Evolutionary conservation across 1,140 invertebrate species (phyloP), one percentile per base, ranked within the genome.

Genomic region (Tetragnatha versicolor): DNA sequence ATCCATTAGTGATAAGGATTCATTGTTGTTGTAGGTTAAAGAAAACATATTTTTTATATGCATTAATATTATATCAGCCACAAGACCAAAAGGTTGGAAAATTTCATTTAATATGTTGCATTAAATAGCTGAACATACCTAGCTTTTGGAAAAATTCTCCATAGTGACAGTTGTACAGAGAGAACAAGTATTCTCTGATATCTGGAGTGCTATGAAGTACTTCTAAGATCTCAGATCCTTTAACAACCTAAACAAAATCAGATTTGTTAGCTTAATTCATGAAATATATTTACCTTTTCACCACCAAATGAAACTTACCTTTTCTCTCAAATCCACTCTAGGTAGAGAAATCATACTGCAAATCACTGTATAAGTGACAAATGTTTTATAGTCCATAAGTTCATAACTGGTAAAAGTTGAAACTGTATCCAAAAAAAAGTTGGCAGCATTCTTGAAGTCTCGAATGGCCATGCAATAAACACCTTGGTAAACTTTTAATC

Each of bases 341-440:
- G 93, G 92, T 73, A 96, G 87, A 82, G 93, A 92, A 82, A 96
- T 93, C 89, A 97, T 93, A 69, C 92, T 89, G 51, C 93, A 90
- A 79, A 96, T 91, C 0, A 97, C 94, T 6, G 95, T 94, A 84
- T 97, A 98, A 17, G 92, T 90, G 17, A 97, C 93, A 87, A 98
- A 96, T 2, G 91, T 91, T 82, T 93, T 91, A 83, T 97, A 99
- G 85, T 98, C 95, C 92, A 99, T 98, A 33, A 99, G 88, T 86
- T 99, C 98, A 85, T 99, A 99, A 14, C 96, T 98, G 20, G 98
- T 99, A 86, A 99, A 99, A 22, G 98, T 99, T 75, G 98, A 98
- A 20, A 99, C 96, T 53, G 97, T 98, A 84, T 99, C 98, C 80
- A 99, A 90, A 85, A 99, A 99, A 58, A 98, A 91, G 55, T 91